Percentiles rank a stretch among this genome's conserved stretches.
phyloP scores from a whole-genome alignment of 1,140 invertebrate genomes.

The Babylonia areolata region DNA sequence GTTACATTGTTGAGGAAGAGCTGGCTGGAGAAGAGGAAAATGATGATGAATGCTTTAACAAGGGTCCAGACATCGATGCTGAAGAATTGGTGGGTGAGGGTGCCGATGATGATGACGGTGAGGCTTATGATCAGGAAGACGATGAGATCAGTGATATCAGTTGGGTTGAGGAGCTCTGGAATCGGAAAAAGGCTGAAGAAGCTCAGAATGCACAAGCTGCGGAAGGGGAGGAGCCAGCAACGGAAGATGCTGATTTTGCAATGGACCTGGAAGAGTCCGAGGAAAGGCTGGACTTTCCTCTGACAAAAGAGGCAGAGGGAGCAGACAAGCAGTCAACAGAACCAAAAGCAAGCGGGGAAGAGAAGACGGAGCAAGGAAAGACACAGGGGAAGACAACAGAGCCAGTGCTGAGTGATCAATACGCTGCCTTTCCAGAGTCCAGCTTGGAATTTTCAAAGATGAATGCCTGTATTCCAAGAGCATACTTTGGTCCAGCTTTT shows the following conservation, averaged over 20 bases:
- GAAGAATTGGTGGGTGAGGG: not conserved
- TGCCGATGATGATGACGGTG: not conserved
- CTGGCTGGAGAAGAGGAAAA: not conserved
- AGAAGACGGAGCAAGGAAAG: not conserved
- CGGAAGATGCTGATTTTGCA: not conserved
- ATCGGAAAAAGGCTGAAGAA: not conserved
- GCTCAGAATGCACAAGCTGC: not conserved
- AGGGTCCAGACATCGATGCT: not conserved
- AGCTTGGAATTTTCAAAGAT: too few species aligned
- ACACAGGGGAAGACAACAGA: not conserved
- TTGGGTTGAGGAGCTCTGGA: not conserved
- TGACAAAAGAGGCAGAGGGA: not conserved
- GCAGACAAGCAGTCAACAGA: too few species aligned
- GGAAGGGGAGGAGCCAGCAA: not conserved
- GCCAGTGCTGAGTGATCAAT: too few species aligned
- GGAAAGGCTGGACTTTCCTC: not conserved
- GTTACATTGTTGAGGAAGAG: not conserved
- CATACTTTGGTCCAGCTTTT: not conserved
- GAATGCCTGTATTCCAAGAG: not conserved
- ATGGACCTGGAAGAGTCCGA: not conserved
- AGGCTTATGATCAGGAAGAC: not conserved
- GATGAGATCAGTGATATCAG: not conserved
- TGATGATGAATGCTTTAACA: not conserved
- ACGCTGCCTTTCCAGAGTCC: too few species aligned
- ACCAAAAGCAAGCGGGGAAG: not conserved